phyloP scores from a whole-genome alignment of 1,140 invertebrate species.

The Bombus consobrinus region DNA sequence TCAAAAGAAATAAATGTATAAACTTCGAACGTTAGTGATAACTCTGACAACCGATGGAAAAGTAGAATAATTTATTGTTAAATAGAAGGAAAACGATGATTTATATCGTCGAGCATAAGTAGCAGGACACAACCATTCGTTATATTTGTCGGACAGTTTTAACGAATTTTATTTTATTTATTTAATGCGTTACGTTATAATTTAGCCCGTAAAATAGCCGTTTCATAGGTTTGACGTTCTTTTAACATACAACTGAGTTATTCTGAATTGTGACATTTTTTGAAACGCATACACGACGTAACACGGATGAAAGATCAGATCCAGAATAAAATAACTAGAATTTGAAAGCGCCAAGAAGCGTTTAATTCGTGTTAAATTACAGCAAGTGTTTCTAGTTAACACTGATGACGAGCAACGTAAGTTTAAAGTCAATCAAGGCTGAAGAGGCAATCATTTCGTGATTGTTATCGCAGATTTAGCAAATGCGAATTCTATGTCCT shows the following conservation, averaged over 20 bases:
- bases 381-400: neutral
- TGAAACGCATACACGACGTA: neutral
- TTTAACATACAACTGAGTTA: no score
- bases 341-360: neutral
- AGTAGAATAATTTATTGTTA: neutral
- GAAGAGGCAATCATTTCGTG: neutral
- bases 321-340: no score
- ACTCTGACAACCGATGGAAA: no score
- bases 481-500: constrained; percentile 22
- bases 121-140: neutral
- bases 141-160: neutral
- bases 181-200: neutral
- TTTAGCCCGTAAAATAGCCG: no score
- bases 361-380: neutral
- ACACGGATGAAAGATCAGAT: no score
- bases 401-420: neutral
- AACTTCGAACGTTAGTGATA: neutral
- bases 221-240: no score
- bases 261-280: no score
- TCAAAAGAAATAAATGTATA: neutral
- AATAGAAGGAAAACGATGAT: neutral
- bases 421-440: neutral
- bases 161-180: neutral
- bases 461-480: neutral
- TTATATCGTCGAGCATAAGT: neutral